phyloP scores from a whole-genome alignment of 2,113 vertebrate genomes.

The Scytalopus superciliaris region DNA sequence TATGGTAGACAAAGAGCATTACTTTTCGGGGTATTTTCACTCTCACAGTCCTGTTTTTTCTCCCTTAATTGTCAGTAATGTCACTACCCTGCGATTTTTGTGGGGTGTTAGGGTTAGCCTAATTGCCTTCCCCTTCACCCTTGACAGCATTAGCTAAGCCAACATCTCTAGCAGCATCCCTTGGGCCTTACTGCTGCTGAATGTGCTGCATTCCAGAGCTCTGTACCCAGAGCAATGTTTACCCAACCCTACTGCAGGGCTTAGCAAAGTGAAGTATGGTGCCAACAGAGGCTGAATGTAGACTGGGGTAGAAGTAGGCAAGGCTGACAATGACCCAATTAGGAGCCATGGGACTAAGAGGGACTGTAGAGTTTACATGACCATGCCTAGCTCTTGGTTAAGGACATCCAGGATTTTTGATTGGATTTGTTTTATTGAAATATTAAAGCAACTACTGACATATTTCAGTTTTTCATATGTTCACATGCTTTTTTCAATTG shows the following conservation, averaged over 20 bases:
- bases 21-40: background rate
- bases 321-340: background rate
- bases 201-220: background rate
- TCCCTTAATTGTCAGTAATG: background rate
- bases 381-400: background rate
- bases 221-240: background rate
- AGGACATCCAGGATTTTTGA: background rate
- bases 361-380: background rate
- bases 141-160: background rate
- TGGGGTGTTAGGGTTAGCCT: background rate
- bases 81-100: background rate
- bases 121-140: background rate
- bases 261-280: background rate
- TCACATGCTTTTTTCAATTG: background rate
- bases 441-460: background rate
- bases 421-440: background rate
- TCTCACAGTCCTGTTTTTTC: background rate
- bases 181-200: background rate
- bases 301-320: background rate
- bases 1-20: background rate
- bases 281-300: background rate
- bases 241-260: background rate
- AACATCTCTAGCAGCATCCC: background rate
- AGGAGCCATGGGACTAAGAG: background rate
- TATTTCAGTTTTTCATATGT: background rate